Conservation (phyloP, 2,888 invertebrate genomes). For the Gastracanthus pulcherrimus region DNA sequence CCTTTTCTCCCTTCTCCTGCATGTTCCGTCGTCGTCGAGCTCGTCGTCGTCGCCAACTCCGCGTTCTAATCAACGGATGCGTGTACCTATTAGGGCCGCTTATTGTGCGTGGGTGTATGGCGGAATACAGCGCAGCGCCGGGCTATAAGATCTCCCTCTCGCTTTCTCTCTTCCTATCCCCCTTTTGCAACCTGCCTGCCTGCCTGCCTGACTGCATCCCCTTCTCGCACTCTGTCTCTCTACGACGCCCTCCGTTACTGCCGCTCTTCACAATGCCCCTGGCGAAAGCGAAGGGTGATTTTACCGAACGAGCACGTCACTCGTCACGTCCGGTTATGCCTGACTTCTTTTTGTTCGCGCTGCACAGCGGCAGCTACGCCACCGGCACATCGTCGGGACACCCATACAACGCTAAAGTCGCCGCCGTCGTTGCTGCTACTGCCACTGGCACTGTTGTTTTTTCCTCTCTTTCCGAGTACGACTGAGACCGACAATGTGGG, state of each 20-base stretch:
- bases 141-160: constrained; percentile 63
- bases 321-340: constrained; percentile 72
- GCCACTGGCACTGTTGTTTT: neutral
- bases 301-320: constrained; percentile 69
- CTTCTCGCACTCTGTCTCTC: neutral
- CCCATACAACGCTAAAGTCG: too few relatives aligned
- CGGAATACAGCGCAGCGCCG: too few relatives aligned
- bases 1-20: neutral
- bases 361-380: neutral
- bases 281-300: constrained; percentile 63
- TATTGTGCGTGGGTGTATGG: constrained; percentile 77
- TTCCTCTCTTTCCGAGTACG: neutral
- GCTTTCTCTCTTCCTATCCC: constrained; percentile 58
- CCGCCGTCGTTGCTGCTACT: neutral
- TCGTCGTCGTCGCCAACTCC: constrained; percentile 44
- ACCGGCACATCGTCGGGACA: neutral
- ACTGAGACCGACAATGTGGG: neutral
- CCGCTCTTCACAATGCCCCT: constrained; percentile 10
- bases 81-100: constrained; percentile 75
- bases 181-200: constrained; percentile 36
- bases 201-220: neutral
- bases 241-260: neutral
- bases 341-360: constrained; percentile 66
- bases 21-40: constrained; percentile 14
- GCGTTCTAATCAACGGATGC: constrained; percentile 75